A percentile compares a stretch with the other conserved stretches of the same genome.
phyloP scores from a whole-genome alignment of 2,113 vertebrate genomes.

The Peucedramus taeniatus region DNA sequence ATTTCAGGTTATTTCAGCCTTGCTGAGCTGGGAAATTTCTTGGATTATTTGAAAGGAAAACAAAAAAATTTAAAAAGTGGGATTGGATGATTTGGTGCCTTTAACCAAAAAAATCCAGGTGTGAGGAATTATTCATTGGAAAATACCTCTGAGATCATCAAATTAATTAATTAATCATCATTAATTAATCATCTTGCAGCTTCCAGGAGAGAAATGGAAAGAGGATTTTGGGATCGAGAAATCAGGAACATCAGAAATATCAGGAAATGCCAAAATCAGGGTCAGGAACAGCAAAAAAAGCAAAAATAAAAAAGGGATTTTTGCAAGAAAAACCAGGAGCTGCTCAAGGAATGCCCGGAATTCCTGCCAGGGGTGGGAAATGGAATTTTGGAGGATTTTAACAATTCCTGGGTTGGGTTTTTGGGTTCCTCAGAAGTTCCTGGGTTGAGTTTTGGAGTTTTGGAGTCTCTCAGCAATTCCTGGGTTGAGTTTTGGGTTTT shows the following conservation, averaged over 20 bases:
- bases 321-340: background rate
- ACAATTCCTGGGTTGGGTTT: background rate
- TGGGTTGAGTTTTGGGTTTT: background rate
- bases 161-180: background rate
- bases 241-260: background rate
- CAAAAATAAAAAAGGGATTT: background rate
- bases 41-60: background rate
- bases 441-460: background rate
- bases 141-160: background rate
- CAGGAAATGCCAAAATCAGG: background rate
- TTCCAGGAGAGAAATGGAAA: background rate
- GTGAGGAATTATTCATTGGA: background rate
- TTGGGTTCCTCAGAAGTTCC: rapidly evolving
- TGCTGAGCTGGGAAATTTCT: background rate
- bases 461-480: rapidly evolving
- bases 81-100: background rate
- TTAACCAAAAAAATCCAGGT: background rate
- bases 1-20: background rate
- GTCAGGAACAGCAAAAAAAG: background rate
- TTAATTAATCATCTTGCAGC: background rate
- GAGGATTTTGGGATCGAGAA: background rate
- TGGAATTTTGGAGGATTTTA: background rate
- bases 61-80: background rate
- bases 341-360: background rate
- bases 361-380: background rate